phyloP scores from a whole-genome alignment of 92 coral and sea anemone species.

The Metridium senile region DNA sequence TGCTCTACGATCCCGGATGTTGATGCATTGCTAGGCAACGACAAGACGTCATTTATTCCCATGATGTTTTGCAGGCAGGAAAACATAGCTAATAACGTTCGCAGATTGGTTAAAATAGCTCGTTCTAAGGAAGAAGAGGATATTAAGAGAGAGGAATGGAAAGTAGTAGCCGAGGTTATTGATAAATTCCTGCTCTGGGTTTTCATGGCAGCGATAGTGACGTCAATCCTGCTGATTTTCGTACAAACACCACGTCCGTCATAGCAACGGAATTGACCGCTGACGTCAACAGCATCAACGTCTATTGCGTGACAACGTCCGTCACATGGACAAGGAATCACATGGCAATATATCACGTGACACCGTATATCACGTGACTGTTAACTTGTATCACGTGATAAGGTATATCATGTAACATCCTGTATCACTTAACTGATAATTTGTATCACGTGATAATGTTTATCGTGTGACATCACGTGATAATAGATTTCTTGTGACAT shows the following conservation, averaged over 20 bases:
- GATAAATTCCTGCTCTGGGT: constrained; percentile 87
- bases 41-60: constrained; percentile 21
- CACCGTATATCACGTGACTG: no score
- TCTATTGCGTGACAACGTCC: not conserved
- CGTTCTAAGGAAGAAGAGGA: constrained; percentile 76
- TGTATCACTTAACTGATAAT: no score
- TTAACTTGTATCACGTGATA: no score
- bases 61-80: constrained; percentile 72
- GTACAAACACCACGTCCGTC: constrained; percentile 61
- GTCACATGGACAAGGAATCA: no score
- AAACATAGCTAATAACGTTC: constrained; percentile 66
- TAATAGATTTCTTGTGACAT: no score
- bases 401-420: no score
- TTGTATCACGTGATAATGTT: no score
- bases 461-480: no score
- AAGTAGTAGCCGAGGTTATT: constrained; percentile 84
- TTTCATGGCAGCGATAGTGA: constrained; percentile 62
- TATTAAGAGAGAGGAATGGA: constrained; percentile 91
- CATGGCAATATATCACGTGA: no score
- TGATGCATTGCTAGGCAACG: constrained; percentile 8
- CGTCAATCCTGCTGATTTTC: constrained; percentile 76
- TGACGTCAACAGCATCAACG: not conserved
- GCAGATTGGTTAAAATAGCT: constrained; percentile 71
- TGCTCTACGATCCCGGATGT: constrained; percentile 6
- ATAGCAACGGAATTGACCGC: not conserved